A percentile compares a stretch with the other conserved stretches of the same genome.
phyloP scores from a whole-genome alignment of 2,113 vertebrate species.

The Orthonyx spaldingii region DNA sequence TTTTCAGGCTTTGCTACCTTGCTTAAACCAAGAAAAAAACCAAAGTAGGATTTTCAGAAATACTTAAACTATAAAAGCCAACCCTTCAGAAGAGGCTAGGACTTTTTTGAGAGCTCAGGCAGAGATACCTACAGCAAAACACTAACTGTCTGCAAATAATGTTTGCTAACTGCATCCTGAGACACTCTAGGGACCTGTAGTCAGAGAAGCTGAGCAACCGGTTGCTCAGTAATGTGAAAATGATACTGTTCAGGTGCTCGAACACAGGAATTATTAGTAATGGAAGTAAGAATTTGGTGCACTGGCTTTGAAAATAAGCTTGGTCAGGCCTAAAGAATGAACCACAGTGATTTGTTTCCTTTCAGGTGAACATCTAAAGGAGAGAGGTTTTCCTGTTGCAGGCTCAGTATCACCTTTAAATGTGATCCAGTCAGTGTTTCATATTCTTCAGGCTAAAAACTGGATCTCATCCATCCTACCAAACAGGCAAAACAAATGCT shows the following conservation, averaged over 20 bases:
- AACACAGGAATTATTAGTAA: neutral
- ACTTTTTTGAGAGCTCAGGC: neutral
- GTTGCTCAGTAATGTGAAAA: neutral
- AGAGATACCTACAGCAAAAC: neutral
- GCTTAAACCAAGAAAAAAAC: neutral
- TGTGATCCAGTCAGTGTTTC: neutral
- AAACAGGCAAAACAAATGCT: neutral
- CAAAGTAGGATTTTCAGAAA: neutral
- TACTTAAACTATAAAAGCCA: neutral
- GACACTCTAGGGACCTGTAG: neutral
- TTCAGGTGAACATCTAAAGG: neutral
- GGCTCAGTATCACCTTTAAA: neutral
- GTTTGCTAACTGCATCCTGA: neutral
- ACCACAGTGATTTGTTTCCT: neutral
- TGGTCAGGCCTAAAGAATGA: neutral
- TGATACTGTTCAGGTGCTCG: neutral
- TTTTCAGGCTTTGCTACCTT: neutral
- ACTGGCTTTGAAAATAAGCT: neutral
- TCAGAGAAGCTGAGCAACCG: neutral
- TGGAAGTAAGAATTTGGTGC: neutral
- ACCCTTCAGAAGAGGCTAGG: neutral
- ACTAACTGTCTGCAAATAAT: neutral
- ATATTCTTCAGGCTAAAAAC: neutral
- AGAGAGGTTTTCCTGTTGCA: neutral
- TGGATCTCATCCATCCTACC: neutral